Evolutionary conservation across 2,888 invertebrate species (phyloP).

Genomic region (Lasioglossum marginatum): DNA sequence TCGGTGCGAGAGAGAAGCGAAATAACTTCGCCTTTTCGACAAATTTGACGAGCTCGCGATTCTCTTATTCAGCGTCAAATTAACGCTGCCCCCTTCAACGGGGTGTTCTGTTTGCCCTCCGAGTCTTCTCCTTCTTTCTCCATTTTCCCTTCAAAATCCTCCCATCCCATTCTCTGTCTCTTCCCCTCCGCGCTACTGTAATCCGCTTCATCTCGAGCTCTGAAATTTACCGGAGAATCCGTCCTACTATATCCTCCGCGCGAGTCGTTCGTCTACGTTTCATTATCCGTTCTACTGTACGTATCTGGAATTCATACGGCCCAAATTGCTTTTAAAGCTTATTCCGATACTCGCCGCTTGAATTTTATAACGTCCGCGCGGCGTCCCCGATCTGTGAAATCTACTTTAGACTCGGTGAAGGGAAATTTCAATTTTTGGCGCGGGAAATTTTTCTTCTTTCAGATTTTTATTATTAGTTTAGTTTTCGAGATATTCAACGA

Average conservation of each 20-base stretch:
- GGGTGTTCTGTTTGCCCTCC: not conserved
- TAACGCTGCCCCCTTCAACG: not conserved
- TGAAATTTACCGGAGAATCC: slow-evolving; percentile 10
- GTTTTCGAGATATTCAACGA: not conserved
- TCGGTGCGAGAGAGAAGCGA: not conserved
- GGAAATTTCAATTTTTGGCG: not conserved
- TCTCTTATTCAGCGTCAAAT: not conserved
- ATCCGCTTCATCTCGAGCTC: slow-evolving; percentile 1
- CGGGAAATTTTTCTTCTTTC: not conserved
- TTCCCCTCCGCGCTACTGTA: not conserved
- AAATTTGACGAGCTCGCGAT: not conserved
- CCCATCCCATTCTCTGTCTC: not conserved
- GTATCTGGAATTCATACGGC: slow-evolving; percentile 16
- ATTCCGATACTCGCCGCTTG: not conserved
- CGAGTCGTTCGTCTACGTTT: slow-evolving; percentile 22
- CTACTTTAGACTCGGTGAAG: not conserved
- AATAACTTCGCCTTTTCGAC: not conserved
- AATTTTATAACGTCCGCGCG: not conserved
- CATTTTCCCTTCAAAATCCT: not conserved
- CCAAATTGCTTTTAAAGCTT: slow-evolving; percentile 36
- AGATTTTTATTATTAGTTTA: not conserved
- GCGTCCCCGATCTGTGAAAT: not conserved
- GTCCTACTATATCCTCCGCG: not conserved
- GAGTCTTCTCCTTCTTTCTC: not conserved
- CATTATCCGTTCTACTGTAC: slow-evolving; percentile 39